These are phyloP conservation scores for Hemithea aestivaria DNA, from an alignment of 2,888 invertebrate genomes.

Conservation along the genomic window DNA sequence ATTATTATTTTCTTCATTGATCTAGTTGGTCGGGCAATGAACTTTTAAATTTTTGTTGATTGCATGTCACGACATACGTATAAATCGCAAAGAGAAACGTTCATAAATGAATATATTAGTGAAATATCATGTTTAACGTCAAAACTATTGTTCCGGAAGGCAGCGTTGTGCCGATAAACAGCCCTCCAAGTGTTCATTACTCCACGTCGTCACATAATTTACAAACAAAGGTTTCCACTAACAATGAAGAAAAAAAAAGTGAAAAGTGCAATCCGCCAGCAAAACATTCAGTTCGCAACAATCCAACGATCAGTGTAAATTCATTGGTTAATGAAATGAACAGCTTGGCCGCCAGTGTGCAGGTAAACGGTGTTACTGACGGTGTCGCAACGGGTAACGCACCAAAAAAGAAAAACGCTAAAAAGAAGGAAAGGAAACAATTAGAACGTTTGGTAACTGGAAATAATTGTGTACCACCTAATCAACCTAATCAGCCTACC, in stretches of 20 bases:
- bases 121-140: constrained; percentile 39
- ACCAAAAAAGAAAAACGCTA: constrained; percentile 53
- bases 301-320: not conserved
- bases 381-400: constrained; percentile 22
- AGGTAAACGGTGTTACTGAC: constrained; percentile 32
- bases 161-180: constrained; percentile 33
- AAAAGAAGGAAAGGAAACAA: constrained; percentile 53
- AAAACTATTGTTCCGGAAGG: constrained; percentile 38
- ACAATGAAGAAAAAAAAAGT: constrained; percentile 30
- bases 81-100: not conserved
- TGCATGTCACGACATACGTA: constrained; percentile 6
- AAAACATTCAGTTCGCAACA: constrained; percentile 4
- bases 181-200: constrained; percentile 38
- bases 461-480: constrained; percentile 27
- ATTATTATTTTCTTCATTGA: not conserved
- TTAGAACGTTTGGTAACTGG: constrained; percentile 37
- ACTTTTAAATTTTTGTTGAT: constrained; percentile 18
- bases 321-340: not conserved
- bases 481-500: constrained; percentile 21
- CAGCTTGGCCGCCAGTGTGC: constrained; percentile 10
- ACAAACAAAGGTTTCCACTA: constrained; percentile 36
- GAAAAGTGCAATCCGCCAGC: constrained; percentile 3
- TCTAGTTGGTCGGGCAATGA: constrained; percentile 16
- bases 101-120: constrained; percentile 11
- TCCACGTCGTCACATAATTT: constrained; percentile 43